Base-by-base conservation (phyloP, 1,140 invertebrate species). In the Drosophila nasuta region DNA sequence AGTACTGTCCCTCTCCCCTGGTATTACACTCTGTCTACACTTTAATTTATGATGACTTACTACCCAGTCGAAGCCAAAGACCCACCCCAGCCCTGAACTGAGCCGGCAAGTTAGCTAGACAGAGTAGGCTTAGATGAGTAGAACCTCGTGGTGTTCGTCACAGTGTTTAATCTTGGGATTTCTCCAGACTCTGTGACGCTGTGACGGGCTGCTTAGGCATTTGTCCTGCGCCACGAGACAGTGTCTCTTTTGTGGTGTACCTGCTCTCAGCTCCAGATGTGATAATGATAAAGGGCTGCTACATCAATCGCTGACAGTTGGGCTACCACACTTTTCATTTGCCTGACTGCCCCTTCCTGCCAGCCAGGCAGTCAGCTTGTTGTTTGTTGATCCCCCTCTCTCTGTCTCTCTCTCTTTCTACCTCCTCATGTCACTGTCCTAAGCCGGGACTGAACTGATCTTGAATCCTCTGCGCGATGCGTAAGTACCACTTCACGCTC, bases 251-350 rank as follows among this genome's bases (percentile, higher is more conserved):
- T 52, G 48, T 65, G 52, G 58, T 72, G 79, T 88, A 87, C 83
- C 83, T 87, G 83, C 83, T 78, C 83, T 82, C 74, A 68, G 68
- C 30, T 46, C 75, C 74, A 91, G 89, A 91, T 91, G 89, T 87
- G 89, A 86, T 91, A 91, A 91, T 91, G 89, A 91, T 91, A 91
- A 91, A 91, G 89, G 82, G 89, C 68, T 82, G 80, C 81, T 90
- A 91, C 89, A 91, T 91, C 89, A 91, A 91, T 91, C 89, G 89
- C 81, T 91, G 89, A 91, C 89, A 91, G 89, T 91, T 75, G 77
- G 80, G 89, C 89, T 91, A 91, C 89, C 89, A 91, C 90, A 91
- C 86, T 91, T 91, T 90, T 83, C 74, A 78, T 81, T 81, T 83
- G 63, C 64, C 68, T 63, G 51, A 46, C 45, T 56, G 43, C 30